Conservation (phyloP, 2,113 vertebrate genomes). For the Pardalotus punctatus region DNA sequence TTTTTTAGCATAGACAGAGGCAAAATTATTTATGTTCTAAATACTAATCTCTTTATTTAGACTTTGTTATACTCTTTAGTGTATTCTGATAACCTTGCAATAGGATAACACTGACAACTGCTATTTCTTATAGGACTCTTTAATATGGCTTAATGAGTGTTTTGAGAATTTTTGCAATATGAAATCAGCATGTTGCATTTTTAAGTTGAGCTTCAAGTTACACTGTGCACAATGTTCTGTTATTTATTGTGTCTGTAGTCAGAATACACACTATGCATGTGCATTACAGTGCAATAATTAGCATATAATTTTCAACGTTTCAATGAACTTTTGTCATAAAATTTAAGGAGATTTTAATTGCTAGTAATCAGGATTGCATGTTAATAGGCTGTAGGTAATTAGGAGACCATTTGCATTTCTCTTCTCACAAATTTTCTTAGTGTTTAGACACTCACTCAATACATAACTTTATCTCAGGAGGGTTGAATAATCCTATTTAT, state of each 20-base stretch:
- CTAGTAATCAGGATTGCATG: conserved; percentile 87
- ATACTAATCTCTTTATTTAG: neutral
- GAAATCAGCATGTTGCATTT: conserved; percentile 58
- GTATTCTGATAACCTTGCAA: conserved; percentile 22
- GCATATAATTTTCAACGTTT: conserved; percentile 81
- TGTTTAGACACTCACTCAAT: conserved; percentile 76
- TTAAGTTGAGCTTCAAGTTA: conserved; percentile 38
- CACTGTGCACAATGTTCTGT: conserved; percentile 42
- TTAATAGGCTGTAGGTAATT: conserved; percentile 89
- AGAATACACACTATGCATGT: conserved; percentile 66
- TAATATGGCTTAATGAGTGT: conserved; percentile 22
- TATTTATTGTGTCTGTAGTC: conserved; percentile 70
- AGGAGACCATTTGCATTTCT: conserved; percentile 87
- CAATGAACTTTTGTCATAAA: conserved; percentile 83
- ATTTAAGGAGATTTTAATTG: conserved; percentile 93
- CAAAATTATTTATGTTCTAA: neutral
- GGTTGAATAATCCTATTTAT: conserved; percentile 77
- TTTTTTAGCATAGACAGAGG: neutral
- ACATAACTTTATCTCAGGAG: conserved; percentile 77
- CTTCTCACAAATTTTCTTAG: conserved; percentile 79
- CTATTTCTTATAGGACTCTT: conserved; percentile 34
- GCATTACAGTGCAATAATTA: conserved; percentile 79
- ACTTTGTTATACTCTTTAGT: neutral
- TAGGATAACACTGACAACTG: neutral
- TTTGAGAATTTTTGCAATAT: conserved; percentile 28